These are phyloP conservation scores for Terebella lapidaria DNA, from an alignment of 2,888 invertebrate species.

Conservation along the genomic window DNA sequence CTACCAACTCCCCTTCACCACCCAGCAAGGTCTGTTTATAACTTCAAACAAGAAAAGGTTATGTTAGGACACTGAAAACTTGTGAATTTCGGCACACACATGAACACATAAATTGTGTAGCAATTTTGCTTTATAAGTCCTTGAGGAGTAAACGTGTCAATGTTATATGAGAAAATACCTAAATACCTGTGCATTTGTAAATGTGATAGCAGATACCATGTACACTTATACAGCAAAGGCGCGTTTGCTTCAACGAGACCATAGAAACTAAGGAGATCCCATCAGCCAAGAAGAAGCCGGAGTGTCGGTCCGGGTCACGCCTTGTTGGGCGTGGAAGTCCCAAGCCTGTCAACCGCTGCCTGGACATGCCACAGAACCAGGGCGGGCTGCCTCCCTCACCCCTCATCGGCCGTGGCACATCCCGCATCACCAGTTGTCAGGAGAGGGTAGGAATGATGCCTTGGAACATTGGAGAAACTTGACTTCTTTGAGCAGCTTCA, in stretches of 20 bases:
- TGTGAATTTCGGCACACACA: no score
- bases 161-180: no score
- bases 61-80: no score
- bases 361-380: constrained; percentile 16
- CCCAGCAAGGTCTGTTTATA: constrained; percentile 36
- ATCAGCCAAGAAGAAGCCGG: constrained; percentile 7
- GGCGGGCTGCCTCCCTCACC: neutral
- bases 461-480: no score
- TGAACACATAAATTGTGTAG: no score
- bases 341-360: constrained; percentile 22
- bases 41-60: no score
- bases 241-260: constrained; percentile 48
- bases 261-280: constrained; percentile 26
- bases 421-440: neutral
- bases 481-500: no score
- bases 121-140: no score
- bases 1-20: constrained; percentile 36
- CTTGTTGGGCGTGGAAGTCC: constrained; percentile 39
- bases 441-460: no score
- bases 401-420: neutral
- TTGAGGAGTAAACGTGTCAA: no score
- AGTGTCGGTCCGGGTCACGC: constrained; percentile 26
- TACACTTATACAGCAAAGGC: constrained; percentile 37
- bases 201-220: no score
- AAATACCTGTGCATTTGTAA: no score